Evolutionary conservation across 2,797 vertebrate species (phyloP).

Genomic region (Dipus sagitta): DNA sequence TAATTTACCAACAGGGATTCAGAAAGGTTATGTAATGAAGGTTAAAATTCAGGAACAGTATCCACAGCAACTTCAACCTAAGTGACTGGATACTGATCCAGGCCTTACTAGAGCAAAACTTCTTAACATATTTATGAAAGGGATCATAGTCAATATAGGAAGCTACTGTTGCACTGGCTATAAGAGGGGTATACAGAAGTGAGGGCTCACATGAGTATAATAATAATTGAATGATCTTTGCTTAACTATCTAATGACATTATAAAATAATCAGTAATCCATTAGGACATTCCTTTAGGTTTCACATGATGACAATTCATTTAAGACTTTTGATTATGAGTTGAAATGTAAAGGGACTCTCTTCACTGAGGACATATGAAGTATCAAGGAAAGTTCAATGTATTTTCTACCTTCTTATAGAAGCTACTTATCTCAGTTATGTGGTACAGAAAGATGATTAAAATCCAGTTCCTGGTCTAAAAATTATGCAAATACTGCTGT

Average conservation of each 20-base stretch:
- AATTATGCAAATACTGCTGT: conserved; percentile 23
- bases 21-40: background rate
- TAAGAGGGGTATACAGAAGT: background rate
- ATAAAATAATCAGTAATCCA: background rate
- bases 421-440: background rate
- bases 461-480: conserved; percentile 22
- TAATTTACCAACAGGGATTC: background rate
- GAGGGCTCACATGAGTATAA: conserved; percentile 2
- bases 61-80: background rate
- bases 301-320: background rate
- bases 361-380: background rate
- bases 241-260: background rate
- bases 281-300: conserved; percentile 9
- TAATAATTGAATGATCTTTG: background rate
- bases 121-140: background rate
- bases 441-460: conserved; percentile 28
- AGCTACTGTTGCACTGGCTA: background rate
- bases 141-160: background rate
- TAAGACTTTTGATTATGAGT: background rate
- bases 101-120: conserved; percentile 2
- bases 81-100: background rate
- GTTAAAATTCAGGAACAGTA: background rate
- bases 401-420: background rate
- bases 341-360: background rate
- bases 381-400: background rate